phyloP scores from a whole-genome alignment of 2,797 vertebrate genomes.

The Molossus alvarezi region DNA sequence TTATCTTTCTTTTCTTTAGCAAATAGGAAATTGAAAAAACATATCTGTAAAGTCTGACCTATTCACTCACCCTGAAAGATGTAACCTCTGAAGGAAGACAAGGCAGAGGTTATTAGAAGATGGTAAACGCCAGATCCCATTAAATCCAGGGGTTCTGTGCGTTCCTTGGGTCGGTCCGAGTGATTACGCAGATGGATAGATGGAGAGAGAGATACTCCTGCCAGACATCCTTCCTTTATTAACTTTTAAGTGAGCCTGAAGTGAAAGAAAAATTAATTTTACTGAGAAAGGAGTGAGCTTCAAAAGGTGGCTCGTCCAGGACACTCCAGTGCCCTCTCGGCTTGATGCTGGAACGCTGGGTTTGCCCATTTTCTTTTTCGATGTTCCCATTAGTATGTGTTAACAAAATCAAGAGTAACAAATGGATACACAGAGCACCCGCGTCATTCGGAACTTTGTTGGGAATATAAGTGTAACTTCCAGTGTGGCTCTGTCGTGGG shows the following conservation, averaged over 20 bases:
- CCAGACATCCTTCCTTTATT: slow-evolving; percentile 32
- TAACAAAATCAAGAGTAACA: background rate
- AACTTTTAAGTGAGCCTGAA: slow-evolving; percentile 54
- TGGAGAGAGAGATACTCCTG: slow-evolving; percentile 26
- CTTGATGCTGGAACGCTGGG: background rate
- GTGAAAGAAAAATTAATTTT: slow-evolving; percentile 60
- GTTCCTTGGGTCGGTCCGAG: background rate
- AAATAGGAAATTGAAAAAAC: background rate
- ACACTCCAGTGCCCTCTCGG: background rate
- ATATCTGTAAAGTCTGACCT: background rate
- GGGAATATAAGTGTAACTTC: background rate
- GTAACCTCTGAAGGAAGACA: background rate
- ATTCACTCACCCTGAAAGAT: slow-evolving; percentile 26
- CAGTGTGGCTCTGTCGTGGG: background rate
- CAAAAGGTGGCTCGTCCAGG: background rate
- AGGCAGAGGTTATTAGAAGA: background rate
- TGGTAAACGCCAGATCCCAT: background rate
- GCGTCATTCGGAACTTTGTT: background rate
- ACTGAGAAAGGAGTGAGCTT: slow-evolving; percentile 27
- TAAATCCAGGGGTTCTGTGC: background rate
- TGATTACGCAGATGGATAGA: background rate
- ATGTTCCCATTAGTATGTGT: background rate
- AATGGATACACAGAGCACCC: background rate
- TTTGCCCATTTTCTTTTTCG: background rate
- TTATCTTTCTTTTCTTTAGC: slow-evolving; percentile 37